Base-by-base conservation (phyloP, 2,888 invertebrate genomes). In the Dromius quadrimaculatus region DNA sequence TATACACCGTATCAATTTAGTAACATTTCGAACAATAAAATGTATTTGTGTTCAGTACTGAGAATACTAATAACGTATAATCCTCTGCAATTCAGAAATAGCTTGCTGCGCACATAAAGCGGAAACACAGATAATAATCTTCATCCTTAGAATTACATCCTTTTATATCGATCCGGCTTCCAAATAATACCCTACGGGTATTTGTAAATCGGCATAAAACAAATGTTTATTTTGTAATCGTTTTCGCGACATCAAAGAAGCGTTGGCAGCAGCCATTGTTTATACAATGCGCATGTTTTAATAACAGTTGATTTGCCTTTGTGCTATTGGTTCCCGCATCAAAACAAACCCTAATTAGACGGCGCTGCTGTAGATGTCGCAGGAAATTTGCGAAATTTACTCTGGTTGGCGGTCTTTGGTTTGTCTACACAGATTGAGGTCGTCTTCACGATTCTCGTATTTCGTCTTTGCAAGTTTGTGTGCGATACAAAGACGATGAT, bases 261-360 rank as follows among this genome's bases (percentile, higher is more conserved):
- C 74, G 75, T 73, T 73, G 75, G 75, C 69, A 71, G 72, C 68
- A 68, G 61, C 74, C 74, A 75, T 76, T 76, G 76, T 76, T 74
- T 75, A 75, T 75, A 74, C 68, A 74, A 71, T 71, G 63, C 59
- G 57, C 59, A 59, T 70, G 45, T 63, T 63, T 43, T 63, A 63
- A 63, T 63, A 63, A 63, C 63, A 64, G 64, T 64, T 64, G 64
- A 64, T 64, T 64, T 64, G 47, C 47, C 38, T 64, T 64, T 64
- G 64, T 64, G 34, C 38, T 15, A 64, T 64, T 64, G 64, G 64
- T 22, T 13, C 62, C 15, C 9, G 36, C 43, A 63, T 45, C 63
- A 63, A 64, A 64, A 64, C 64, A 64, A 64, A 64, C 64, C 47
- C 64, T 64, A 64, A 64, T 64, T 64, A 64, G 63, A 63, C 28